Evolutionary conservation across 2,888 invertebrate species (phyloP).

Genomic region (Acheta domesticus): DNA sequence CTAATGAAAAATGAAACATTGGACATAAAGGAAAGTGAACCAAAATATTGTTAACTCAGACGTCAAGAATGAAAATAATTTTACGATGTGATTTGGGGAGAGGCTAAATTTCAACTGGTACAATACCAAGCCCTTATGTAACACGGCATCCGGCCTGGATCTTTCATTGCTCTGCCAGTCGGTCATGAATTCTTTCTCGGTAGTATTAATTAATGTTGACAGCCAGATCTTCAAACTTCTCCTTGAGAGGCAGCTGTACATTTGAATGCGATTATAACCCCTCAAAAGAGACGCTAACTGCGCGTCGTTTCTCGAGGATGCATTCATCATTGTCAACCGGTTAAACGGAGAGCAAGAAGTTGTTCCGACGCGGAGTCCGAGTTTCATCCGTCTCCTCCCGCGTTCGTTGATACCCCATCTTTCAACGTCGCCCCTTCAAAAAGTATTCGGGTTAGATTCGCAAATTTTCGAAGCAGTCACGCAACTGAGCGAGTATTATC

Average conservation of each 20-base stretch:
- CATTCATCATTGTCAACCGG: constrained; percentile 18
- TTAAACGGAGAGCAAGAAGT: constrained; percentile 2
- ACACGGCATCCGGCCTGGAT: too few relatives aligned
- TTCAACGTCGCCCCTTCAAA: not conserved
- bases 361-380: not conserved
- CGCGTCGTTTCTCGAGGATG: not conserved
- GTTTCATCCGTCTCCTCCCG: not conserved
- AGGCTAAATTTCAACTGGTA: too few relatives aligned
- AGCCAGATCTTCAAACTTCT: not conserved
- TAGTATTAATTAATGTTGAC: constrained; percentile 1
- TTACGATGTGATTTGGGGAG: too few relatives aligned
- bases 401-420: not conserved
- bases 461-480: too few relatives aligned
- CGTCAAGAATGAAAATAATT: too few relatives aligned
- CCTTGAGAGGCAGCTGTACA: not conserved
- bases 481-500: too few relatives aligned
- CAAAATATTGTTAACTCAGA: too few relatives aligned
- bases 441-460: too few relatives aligned
- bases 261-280: constrained; percentile 4
- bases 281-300: constrained; percentile 7
- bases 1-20: too few relatives aligned
- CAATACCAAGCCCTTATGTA: too few relatives aligned
- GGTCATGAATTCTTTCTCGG: not conserved
- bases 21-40: too few relatives aligned
- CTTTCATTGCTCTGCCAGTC: too few relatives aligned